Conservation (phyloP, 2,888 invertebrate species). For the Hirtodrosophila cameraria region DNA sequence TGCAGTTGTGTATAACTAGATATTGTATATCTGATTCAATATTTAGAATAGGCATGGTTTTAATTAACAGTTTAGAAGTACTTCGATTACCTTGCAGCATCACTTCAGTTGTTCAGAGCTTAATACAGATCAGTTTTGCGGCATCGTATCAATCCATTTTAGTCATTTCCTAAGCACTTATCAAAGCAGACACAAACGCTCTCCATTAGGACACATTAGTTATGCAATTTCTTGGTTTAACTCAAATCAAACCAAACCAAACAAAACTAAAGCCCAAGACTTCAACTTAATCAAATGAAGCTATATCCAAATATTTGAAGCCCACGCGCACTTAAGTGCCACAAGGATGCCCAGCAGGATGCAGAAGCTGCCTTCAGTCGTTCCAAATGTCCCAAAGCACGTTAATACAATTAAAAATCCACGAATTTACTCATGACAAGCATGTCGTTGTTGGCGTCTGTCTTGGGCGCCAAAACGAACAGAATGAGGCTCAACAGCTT, state of each 20-base stretch:
- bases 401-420: slow-evolving; percentile 73
- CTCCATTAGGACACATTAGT: background rate
- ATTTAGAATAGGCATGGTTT: no score
- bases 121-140: no score
- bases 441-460: slow-evolving; percentile 6
- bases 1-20: no score
- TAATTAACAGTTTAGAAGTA: no score
- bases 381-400: slow-evolving; percentile 24
- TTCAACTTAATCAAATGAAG: slow-evolving; percentile 45
- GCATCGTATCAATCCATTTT: no score
- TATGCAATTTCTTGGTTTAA: background rate
- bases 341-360: slow-evolving; percentile 7
- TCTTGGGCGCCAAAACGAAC: slow-evolving; percentile 15
- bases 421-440: slow-evolving; percentile 46
- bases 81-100: no score
- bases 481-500: slow-evolving; percentile 14
- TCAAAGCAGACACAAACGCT: background rate
- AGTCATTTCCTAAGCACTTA: background rate
- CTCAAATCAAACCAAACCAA: background rate
- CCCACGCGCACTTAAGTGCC: slow-evolving; percentile 65
- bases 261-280: no score
- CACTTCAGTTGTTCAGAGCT: no score
- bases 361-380: slow-evolving; percentile 11
- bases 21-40: no score
- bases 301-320: slow-evolving; percentile 53